Evolutionary conservation across 2,113 vertebrate genomes (phyloP), one percentile per base, ranked within the genome.

Genomic region (Myocastor coypus): DNA sequence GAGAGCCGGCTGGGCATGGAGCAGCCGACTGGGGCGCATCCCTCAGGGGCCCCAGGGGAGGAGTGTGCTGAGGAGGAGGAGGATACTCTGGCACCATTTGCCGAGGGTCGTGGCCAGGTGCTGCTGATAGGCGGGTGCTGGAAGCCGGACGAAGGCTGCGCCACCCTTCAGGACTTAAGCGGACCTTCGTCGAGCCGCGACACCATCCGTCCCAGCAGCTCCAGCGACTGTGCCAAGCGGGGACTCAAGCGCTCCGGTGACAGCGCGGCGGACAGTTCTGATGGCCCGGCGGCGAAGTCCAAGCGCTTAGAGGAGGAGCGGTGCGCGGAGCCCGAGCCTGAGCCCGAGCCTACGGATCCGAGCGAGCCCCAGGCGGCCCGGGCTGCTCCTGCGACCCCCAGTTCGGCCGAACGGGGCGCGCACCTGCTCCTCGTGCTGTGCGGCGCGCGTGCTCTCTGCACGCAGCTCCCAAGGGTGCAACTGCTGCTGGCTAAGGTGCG

Each of bases 391-490:
- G n/a, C 8, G 50, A 24, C 19, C 13, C 4, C 40, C 8, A 32
- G 17, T 71, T 0, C 52, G 2, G 17, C 64, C 0, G 30, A 57
- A 34, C 30, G 0, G 0, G 32, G 87, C 40, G 52, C 46, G 46
- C 97, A 83, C 66, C 96, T 97, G 81, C 92, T 97, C 14, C 88
- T 97, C 30, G 84, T 97, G 68, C 93, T 97, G 42, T 96, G 97
- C 94, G 89, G 95, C 80, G 71, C 95, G n/a, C 16, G 94, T 0
- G 88, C 95, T 61, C 97, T 97, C 82, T 32, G 61, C 80, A 91
- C 11, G 32, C 82, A 61, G 5, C 61, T 73, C 4, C 77, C 94
- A 10, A 95, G 98, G 98, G 95, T 98, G 98, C 97, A 97, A 94
- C 94, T 94, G 81, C 95, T 95, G 61, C 94, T 97, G 91, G 89